These are phyloP conservation scores for Asarcornis scutulata DNA, from an alignment of 2,113 vertebrate genomes.

Conservation along the genomic window DNA sequence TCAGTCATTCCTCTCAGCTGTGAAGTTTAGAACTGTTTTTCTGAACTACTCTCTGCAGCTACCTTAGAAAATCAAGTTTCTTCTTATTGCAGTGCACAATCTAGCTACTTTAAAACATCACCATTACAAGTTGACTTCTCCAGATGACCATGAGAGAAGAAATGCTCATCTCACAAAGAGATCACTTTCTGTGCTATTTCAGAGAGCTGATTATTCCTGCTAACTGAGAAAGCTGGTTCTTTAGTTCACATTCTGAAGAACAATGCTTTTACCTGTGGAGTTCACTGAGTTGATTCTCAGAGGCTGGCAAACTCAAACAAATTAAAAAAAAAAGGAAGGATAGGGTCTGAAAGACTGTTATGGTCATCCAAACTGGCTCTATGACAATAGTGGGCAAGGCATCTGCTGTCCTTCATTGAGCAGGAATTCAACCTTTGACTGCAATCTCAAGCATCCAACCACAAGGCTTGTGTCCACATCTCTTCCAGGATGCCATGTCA, in stretches of 20 bases:
- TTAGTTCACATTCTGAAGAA: not conserved
- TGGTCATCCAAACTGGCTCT: not conserved
- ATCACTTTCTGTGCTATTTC: not conserved
- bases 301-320: not conserved
- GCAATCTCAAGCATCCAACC: not conserved
- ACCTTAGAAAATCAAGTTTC: not conserved
- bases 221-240: not conserved
- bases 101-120: not conserved
- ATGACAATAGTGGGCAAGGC: not conserved
- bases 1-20: not conserved
- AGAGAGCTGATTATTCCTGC: not conserved
- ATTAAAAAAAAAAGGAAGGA: not conserved
- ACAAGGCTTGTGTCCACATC: fast-evolving
- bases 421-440: not conserved
- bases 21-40: not conserved
- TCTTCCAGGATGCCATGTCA: not conserved
- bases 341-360: not conserved
- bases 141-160: not conserved
- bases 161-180: not conserved
- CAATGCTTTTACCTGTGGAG: not conserved
- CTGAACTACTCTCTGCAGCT: not conserved
- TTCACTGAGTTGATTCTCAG: not conserved
- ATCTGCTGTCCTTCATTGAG: not conserved
- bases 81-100: not conserved
- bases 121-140: not conserved